Evolutionary conservation across 2,888 invertebrate genomes (phyloP), one percentile per base, ranked within the genome.

Genomic region (Falcaria lacertinaria): DNA sequence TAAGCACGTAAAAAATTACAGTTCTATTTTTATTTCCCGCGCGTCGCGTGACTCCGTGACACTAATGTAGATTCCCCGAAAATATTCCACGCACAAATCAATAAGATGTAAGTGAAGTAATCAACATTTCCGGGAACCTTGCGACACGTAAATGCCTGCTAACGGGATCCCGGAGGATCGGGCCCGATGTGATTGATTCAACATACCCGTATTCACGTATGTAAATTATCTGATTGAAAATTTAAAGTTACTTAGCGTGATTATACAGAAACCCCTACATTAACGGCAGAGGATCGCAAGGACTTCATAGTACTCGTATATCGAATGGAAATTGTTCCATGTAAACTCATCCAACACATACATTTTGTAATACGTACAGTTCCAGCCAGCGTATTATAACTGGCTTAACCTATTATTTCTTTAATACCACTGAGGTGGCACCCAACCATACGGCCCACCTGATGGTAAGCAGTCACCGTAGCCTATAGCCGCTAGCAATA

Each of bases 191-290:
- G 35, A 36, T 36, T 36, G 35, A 36, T 36, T 37, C 25, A 14
- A 37, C 37, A 22, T 37, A 37, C 22, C 22, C 22, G 15, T 22
- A 37, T 22, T 14, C 6, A 17, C 13, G 13, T n/a, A n/a, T n/a
- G n/a, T n/a, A n/a, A n/a, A n/a, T n/a, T n/a, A n/a, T n/a, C 19
- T 19, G 35, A 36, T 36, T 36, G 35, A 36, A 36, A 36, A 36
- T 16, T 36, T 19, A 36, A 36, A 16, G 35, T 36, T 36, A 36
- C 35, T 36, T 36, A 36, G 19, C 19, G 35, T 36, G 16, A 36
- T 36, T 36, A 36, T 36, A 36, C 19, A 17, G 19, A 36, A 36
- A 36, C 19, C 35, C 35, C 14, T 19, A n/a, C 19, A 7, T 19
- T 13, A 17, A 36, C 16, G 6, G 19, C 17, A 19, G 6, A 2